Base-by-base conservation (phyloP, 2,797 vertebrate species). In the Oreochromis grahami region DNA sequence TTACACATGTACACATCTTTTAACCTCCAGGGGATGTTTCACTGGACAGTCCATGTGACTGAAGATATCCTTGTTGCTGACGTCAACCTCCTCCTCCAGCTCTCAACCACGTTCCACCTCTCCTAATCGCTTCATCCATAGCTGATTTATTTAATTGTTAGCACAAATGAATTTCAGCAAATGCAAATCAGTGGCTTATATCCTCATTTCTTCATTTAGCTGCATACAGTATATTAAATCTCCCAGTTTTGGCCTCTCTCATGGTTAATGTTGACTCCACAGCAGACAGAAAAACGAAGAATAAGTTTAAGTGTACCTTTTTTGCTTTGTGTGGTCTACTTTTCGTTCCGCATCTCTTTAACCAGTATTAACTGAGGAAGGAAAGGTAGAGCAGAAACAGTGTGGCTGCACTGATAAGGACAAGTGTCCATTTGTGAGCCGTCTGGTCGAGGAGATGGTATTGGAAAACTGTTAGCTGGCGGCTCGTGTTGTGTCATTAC, bases 31-130 rank as follows among this genome's bases (percentile, higher is more conserved):
- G 50, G 80, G 79, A 89, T 80, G 85, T 86, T 89, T 84, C 74
- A 74, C 65, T 74, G 21, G 26, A 80, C 77, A 41, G n/a, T 84
- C 83, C 82, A 26, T 86, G 83, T 90, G 94, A 96, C 92, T 87
- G 2, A 79, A 95, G 95, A 96, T 96, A 94, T 93, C 96, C 96
- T 97, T 97, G 95, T 89, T 88, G 91, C 90, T 97, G 96, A 91
- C 76, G 52, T 87, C 83, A 32, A 3, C 65, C 78, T 26, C 79
- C 70, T 77, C 63, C 76, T 48, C 70, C 78, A 78, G 45, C 48
- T 48, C 58, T 63, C 38, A 26, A 9, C 52, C 38, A 19, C 4
- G 45, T 70, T 81, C 63, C 24, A 48, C 2, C 51, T 65, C 8
- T 14, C 17, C 41, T n/a, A 53, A 68, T 83, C 13, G 68, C 55